A percentile compares a stretch with the other conserved stretches of the same genome.
These are phyloP conservation scores for Lacerta viridis DNA, from an alignment of 2,797 vertebrate species.

Conservation along the genomic window DNA sequence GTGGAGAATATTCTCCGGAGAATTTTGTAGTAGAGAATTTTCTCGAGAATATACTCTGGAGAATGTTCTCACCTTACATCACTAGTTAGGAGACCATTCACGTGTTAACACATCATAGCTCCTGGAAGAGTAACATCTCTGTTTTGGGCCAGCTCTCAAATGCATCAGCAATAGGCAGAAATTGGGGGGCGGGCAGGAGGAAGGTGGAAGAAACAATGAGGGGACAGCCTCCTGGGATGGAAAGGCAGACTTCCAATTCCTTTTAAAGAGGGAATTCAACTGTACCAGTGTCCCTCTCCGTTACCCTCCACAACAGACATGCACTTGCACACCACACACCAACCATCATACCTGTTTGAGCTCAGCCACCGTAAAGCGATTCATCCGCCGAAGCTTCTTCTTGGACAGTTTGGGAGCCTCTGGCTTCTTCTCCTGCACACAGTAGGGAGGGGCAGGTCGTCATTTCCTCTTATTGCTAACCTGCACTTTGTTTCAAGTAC, in stretches of 20 bases:
- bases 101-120: background rate
- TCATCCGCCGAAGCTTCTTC: conserved; percentile 96
- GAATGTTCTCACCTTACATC: too few relatives aligned
- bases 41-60: too few relatives aligned
- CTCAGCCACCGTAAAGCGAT: conserved; percentile 93
- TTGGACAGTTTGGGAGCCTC: conserved; percentile 93
- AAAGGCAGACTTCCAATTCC: background rate
- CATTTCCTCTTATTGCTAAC: background rate
- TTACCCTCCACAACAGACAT: background rate
- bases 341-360: conserved; percentile 90
- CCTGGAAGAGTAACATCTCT: background rate
- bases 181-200: too few relatives aligned
- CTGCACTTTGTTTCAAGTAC: background rate
- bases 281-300: too few relatives aligned
- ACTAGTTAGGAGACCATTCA: background rate
- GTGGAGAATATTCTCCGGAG: too few relatives aligned
- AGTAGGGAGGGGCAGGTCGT: background rate
- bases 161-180: background rate
- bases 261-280: background rate
- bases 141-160: background rate
- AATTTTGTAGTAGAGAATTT: too few relatives aligned
- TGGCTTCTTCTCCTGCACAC: conserved; percentile 84
- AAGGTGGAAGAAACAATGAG: background rate
- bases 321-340: background rate
- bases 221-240: too few relatives aligned